Conservation (phyloP, 2,888 invertebrate genomes). For the Timema podura region DNA sequence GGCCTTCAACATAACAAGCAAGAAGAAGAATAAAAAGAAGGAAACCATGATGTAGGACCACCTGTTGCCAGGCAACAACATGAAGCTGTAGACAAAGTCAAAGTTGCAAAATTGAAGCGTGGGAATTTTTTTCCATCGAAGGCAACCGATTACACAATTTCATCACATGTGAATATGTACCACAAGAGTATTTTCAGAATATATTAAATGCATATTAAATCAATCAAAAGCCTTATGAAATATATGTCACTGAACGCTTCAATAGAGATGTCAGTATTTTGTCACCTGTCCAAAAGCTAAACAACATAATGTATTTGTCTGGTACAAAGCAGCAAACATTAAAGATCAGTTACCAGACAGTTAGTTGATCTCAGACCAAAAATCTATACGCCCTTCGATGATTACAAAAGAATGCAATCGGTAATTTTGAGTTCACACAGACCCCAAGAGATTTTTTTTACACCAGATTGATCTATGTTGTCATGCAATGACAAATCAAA, state of each 20-base stretch:
- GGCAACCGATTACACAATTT: neutral
- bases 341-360: too few relatives aligned
- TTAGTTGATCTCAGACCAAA: too few relatives aligned
- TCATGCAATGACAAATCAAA: too few relatives aligned
- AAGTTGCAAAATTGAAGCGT: neutral
- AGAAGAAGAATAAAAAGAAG: neutral
- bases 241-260: neutral
- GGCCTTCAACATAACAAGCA: neutral
- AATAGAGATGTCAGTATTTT: neutral
- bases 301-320: neutral
- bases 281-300: neutral
- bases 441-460: too few relatives aligned
- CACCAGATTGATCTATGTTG: too few relatives aligned
- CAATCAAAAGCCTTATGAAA: neutral
- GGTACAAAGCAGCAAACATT: too few relatives aligned
- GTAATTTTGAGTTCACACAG: too few relatives aligned
- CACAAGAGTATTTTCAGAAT: conserved; percentile 2
- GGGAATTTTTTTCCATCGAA: neutral
- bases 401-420: too few relatives aligned
- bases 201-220: neutral
- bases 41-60: neutral
- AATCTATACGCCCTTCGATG: too few relatives aligned
- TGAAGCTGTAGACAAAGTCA: too few relatives aligned
- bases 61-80: neutral
- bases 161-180: neutral